Percentiles rank a stretch among this genome's conserved stretches.
phyloP scores from a whole-genome alignment of 2,888 invertebrate genomes.

The Anthophora plumipes region DNA sequence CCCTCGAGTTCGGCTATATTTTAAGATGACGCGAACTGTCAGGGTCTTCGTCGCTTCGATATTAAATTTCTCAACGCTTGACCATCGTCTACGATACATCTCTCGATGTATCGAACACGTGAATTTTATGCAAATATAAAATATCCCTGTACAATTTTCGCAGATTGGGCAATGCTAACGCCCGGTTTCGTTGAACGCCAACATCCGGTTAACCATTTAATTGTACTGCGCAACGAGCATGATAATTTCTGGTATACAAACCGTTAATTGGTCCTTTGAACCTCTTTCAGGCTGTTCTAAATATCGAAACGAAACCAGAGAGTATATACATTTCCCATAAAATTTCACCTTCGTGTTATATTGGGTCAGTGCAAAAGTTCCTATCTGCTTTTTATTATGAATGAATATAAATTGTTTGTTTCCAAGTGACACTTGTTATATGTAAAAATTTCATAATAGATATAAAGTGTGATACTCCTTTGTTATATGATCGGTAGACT shows the following conservation, averaged over 20 bases:
- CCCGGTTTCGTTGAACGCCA: background rate
- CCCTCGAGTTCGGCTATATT: conserved; percentile 46
- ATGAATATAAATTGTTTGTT: no score
- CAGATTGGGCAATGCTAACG: background rate
- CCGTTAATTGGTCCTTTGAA: conserved; percentile 42
- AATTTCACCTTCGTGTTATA: no score
- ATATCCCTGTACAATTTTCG: background rate
- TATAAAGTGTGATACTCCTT: no score
- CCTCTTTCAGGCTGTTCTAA: background rate
- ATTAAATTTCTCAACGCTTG: conserved; percentile 41
- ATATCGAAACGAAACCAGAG: background rate
- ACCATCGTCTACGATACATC: background rate
- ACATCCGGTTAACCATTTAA: conserved; percentile 35
- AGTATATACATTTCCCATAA: no score
- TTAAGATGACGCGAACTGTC: conserved; percentile 30
- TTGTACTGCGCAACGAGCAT: conserved; percentile 16
- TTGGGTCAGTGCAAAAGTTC: no score
- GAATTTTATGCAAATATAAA: no score
- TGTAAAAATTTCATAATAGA: no score
- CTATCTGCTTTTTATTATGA: no score
- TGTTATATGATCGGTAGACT: no score
- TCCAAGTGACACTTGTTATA: no score
- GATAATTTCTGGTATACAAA: conserved; percentile 49
- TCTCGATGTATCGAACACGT: background rate
- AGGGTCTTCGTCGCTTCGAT: conserved; percentile 39